Percentiles rank a stretch among this genome's conserved stretches.
Conservation (phyloP, 2,888 invertebrate species). For the Drosophila prolongata region DNA sequence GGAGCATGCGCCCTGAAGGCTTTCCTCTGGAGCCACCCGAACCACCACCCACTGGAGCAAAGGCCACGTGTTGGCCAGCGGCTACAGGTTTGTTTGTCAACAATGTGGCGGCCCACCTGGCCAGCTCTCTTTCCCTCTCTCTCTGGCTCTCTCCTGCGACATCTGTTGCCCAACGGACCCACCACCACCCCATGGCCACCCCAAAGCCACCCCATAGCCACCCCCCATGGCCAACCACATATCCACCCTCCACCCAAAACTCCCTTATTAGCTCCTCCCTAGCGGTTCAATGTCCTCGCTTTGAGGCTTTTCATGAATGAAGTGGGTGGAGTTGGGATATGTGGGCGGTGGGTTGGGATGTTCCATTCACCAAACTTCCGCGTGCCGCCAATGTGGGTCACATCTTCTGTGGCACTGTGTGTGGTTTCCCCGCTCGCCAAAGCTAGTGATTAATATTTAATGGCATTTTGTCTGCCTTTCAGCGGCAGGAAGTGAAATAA, state of each 20-base stretch:
- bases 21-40: not conserved
- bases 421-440: slow-evolving; percentile 23
- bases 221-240: not conserved
- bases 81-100: slow-evolving; percentile 79
- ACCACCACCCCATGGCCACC: slow-evolving; percentile 1
- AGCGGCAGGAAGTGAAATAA: slow-evolving; percentile 28
- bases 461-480: slow-evolving; percentile 38
- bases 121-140: slow-evolving; percentile 5
- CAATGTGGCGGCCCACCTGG: slow-evolving; percentile 69
- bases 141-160: slow-evolving; percentile 22
- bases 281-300: slow-evolving; percentile 71
- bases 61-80: slow-evolving; percentile 66
- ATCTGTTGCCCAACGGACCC: slow-evolving; percentile 63
- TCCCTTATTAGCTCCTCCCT: slow-evolving; percentile 65
- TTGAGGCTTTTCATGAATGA: slow-evolving; percentile 67
- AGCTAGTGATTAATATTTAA: slow-evolving; percentile 33
- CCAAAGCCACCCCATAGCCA: not conserved
- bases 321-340: slow-evolving; percentile 33
- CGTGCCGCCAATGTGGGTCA: slow-evolving; percentile 51
- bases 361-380: slow-evolving; percentile 53
- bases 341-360: slow-evolving; percentile 1
- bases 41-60: slow-evolving; percentile 20
- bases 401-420: slow-evolving; percentile 19
- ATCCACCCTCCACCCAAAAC: slow-evolving; percentile 14
- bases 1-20: slow-evolving; percentile 53